phyloP scores from a whole-genome alignment of 2,797 vertebrate genomes.

The Manis pentadactyla region DNA sequence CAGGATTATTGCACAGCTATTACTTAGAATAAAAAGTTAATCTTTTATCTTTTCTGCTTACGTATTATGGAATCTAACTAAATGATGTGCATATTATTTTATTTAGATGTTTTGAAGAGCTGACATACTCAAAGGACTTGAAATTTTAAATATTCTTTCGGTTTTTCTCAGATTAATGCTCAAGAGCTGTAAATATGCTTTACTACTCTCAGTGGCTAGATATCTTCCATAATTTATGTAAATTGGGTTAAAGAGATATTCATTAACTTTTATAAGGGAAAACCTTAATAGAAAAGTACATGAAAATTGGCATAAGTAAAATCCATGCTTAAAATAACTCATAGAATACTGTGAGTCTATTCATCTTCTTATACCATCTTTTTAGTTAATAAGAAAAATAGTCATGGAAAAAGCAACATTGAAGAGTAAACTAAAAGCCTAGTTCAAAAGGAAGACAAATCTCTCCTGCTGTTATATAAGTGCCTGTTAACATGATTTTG shows the following conservation, averaged over 20 bases:
- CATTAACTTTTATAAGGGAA: slow-evolving; percentile 28
- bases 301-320: slow-evolving; percentile 1
- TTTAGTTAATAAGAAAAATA: background rate
- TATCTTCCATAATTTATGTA: background rate
- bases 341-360: background rate
- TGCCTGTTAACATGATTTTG: slow-evolving; percentile 69
- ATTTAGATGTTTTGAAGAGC: background rate
- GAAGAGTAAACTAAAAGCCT: slow-evolving; percentile 46
- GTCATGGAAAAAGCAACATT: slow-evolving; percentile 50
- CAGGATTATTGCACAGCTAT: background rate
- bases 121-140: background rate
- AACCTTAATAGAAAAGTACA: background rate
- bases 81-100: background rate
- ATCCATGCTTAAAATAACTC: background rate
- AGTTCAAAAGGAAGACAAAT: slow-evolving; percentile 52
- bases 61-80: slow-evolving; percentile 11
- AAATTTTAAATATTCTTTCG: slow-evolving; percentile 22
- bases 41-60: background rate
- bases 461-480: slow-evolving; percentile 50
- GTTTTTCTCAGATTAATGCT: background rate
- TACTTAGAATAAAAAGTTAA: slow-evolving; percentile 39
- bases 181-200: background rate
- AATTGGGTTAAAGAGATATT: background rate
- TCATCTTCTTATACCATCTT: background rate
- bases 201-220: background rate